phyloP scores from a whole-genome alignment of 30 jellyfish, hydroid and myxozoan genomes.

The Aurelia sp. region DNA sequence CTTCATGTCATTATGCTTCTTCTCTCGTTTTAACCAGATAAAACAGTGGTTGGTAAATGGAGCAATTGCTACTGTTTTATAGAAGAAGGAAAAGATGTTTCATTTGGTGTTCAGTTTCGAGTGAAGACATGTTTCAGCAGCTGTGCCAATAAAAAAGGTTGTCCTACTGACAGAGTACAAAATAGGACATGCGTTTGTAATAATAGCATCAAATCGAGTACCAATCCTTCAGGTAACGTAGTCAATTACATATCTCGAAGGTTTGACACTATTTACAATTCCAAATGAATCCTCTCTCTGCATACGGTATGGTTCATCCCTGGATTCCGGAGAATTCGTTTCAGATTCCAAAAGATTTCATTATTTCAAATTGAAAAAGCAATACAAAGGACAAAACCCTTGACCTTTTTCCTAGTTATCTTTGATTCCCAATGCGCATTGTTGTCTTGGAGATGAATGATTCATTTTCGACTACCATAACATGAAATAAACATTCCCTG shows the following conservation, averaged over 20 bases:
- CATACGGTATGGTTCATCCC: too few species aligned
- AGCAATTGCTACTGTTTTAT: conserved; percentile 68
- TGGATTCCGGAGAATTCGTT: too few species aligned
- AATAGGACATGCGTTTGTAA: conserved; percentile 68
- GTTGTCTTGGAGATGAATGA: too few species aligned
- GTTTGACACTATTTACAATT: too few species aligned
- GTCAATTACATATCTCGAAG: not conserved
- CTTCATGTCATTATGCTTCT: not conserved
- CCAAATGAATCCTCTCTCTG: too few species aligned
- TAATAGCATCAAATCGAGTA: conserved; percentile 20
- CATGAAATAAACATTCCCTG: too few species aligned
- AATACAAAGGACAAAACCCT: too few species aligned
- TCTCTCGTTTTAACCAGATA: conserved; percentile 2
- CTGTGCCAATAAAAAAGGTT: conserved; percentile 66
- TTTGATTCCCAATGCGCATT: too few species aligned
- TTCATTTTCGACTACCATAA: too few species aligned
- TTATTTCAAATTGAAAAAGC: too few species aligned
- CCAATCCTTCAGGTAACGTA: conserved; percentile 36
- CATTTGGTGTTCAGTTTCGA: conserved; percentile 73
- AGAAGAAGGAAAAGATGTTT: conserved; percentile 62
- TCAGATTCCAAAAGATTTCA: too few species aligned
- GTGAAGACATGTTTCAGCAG: conserved; percentile 73
- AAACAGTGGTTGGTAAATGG: conserved; percentile 60
- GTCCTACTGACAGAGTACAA: conserved; percentile 70
- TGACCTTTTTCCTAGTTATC: too few species aligned